Evolutionary conservation across 2,797 vertebrate genomes (phyloP), one percentile per base, ranked within the genome.

Genomic region (Enteromius argenteus): DNA sequence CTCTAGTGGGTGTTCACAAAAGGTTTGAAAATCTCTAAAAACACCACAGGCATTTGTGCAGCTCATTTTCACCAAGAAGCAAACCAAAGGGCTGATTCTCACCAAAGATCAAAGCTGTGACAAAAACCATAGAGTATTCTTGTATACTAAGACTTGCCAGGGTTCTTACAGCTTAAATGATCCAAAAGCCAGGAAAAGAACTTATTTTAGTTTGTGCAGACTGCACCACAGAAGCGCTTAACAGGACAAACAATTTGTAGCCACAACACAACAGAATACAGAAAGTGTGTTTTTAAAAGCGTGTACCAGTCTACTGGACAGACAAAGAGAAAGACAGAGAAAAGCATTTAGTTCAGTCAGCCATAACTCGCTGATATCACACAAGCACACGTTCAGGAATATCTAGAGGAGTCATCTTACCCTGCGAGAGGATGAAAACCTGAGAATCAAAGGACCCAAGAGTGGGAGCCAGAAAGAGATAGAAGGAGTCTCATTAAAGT

Each of bases 401-500:
- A 79, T 79, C 75, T 71, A 46, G 49, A 84, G 39, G 53, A 68
- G 64, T 27, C 56, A 84, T 79, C 66, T 69, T 37, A 7, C 21
- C 27, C 56, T 5, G 89, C 53, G 51, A 53, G 35, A 53, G 53
- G 27, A 83, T 81, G 44, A 79, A 72, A 56, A 53, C 32, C 23
- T 66, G 21, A 74, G 19, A 86, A 53, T 90, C 72, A 80, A 53
- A 81, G 37, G 79, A 69, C 10, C 3, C 15, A 58, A 79, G 73
- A 68, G 85, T 56, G 32, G 39, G 30, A 69, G 78, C 64, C 42
- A 77, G 5, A n/a, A 66, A 58, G 79, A 77, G 79, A 80, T 44
- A 58, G 62, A 37, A 44, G 27, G 69, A 82, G 71, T 74, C 77
- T 68, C 67, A 81, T 84, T 85, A 87, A 53, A 81, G 13, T 27